phyloP scores from a whole-genome alignment of 2,888 invertebrate genomes.

The Hermaeophaga mercurialis region DNA sequence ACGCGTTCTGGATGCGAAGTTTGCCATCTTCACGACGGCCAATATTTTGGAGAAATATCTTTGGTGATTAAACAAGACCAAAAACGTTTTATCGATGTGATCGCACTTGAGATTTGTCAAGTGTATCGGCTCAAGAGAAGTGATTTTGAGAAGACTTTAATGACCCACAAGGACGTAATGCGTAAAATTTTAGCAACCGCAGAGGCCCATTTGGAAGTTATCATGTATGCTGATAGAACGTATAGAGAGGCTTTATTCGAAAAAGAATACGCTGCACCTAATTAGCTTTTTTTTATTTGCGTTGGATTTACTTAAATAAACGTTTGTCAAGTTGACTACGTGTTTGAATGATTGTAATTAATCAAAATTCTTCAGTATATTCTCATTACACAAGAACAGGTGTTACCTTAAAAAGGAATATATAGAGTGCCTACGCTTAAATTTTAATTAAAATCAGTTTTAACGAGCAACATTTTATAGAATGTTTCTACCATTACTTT shows the following conservation, averaged over 20 bases:
- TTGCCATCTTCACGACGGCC: slow-evolving; percentile 60
- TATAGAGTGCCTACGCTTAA: no score
- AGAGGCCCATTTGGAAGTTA: slow-evolving; percentile 21
- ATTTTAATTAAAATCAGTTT: no score
- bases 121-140: slow-evolving; percentile 63
- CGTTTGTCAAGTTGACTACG: no score
- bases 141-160: slow-evolving; percentile 57
- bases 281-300: no score
- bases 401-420: no score
- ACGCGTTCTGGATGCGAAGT: slow-evolving; percentile 68
- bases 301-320: no score
- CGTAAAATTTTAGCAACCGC: slow-evolving; percentile 26
- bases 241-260: slow-evolving; percentile 35
- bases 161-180: slow-evolving; percentile 28
- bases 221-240: slow-evolving; percentile 24
- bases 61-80: slow-evolving; percentile 62
- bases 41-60: slow-evolving; percentile 67
- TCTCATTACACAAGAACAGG: no score
- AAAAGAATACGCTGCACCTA: no score
- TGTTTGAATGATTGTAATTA: no score
- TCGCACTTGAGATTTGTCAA: slow-evolving; percentile 66
- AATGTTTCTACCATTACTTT: no score
- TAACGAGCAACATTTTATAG: no score
- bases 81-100: slow-evolving; percentile 62
- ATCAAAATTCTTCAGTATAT: no score